phyloP scores from a whole-genome alignment of 2,797 vertebrate species.

The Chloroceryle inda region DNA sequence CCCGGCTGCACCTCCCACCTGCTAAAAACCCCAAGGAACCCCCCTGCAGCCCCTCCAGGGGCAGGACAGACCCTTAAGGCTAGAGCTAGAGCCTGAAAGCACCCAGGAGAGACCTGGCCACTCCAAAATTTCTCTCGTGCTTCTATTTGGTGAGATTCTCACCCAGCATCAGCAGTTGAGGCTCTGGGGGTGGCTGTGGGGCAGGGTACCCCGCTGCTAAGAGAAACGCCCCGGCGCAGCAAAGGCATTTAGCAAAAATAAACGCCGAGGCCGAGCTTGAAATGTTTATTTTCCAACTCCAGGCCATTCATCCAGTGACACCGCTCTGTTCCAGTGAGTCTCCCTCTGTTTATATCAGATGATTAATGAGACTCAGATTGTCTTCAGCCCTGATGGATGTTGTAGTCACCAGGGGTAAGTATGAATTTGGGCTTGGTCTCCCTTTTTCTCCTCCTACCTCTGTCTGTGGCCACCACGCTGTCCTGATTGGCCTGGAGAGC shows the following conservation, averaged over 20 bases:
- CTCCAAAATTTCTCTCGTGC: accelerated
- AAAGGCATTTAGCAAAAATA: conserved; percentile 54
- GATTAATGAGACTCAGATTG: conserved; percentile 62
- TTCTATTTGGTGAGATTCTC: accelerated
- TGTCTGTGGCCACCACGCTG: background rate
- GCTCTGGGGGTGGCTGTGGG: background rate
- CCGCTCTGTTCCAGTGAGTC: background rate
- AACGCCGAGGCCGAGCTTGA: background rate
- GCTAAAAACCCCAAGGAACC: accelerated
- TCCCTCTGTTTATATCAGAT: conserved; percentile 45
- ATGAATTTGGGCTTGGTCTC: background rate
- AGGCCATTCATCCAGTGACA: conserved; percentile 51
- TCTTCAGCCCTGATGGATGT: background rate
- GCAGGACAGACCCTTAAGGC: background rate
- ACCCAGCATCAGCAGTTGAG: accelerated
- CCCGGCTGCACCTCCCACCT: background rate
- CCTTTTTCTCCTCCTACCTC: background rate
- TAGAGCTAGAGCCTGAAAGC: accelerated
- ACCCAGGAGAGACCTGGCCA: background rate
- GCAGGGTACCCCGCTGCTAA: background rate
- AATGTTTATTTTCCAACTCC: conserved; percentile 70
- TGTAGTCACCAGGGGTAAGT: background rate
- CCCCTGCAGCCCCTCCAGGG: background rate
- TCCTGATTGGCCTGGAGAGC: background rate
- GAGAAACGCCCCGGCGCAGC: background rate